Percentiles rank a stretch among this genome's conserved stretches.
phyloP scores from a whole-genome alignment of 2,888 invertebrate genomes.

The Nezara viridula region DNA sequence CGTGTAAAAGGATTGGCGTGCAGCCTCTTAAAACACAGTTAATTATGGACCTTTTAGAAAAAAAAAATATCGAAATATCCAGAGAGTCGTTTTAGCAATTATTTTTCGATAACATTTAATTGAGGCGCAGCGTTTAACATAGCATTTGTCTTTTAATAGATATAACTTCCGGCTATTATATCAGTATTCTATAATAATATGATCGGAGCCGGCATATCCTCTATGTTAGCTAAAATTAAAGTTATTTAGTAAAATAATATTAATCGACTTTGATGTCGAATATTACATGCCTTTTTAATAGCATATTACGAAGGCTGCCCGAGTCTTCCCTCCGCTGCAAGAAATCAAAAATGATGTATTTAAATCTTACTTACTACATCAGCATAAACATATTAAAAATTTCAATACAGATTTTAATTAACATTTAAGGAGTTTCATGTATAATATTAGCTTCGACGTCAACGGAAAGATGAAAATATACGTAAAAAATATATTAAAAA shows the following conservation, averaged over 20 bases:
- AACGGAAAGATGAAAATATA: background rate
- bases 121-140: conserved; percentile 38
- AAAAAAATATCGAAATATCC: conserved; percentile 9
- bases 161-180: conserved; percentile 38
- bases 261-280: background rate
- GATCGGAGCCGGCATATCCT: background rate
- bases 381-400: background rate
- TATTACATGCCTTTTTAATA: background rate
- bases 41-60: background rate
- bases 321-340: background rate
- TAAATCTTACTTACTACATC: background rate
- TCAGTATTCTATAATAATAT: background rate
- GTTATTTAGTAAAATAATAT: conserved; percentile 43
- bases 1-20: background rate
- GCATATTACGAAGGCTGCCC: background rate
- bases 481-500: too few relatives aligned
- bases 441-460: background rate
- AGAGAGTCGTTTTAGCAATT: conserved; percentile 26
- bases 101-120: conserved; percentile 44
- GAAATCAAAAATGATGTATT: background rate
- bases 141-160: conserved; percentile 41
- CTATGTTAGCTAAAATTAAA: conserved; percentile 35
- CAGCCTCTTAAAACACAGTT: background rate
- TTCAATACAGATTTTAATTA: background rate
- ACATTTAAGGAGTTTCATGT: background rate